Conservation (phyloP, 2,113 vertebrate genomes). For the human (Homo sapiens) region GRCh38 chr12:110231501-110232000, state of each 20-base stretch:
- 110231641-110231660: too few relatives aligned
- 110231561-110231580: constrained; percentile 17
- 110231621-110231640: background rate
- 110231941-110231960: background rate
- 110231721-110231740: too few relatives aligned
- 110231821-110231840: background rate
- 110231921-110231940: background rate
- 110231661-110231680: too few relatives aligned
- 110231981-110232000: background rate
- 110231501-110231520: background rate
- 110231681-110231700: too few relatives aligned
- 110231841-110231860: background rate
- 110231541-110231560: constrained; percentile 27
- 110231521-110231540: background rate
- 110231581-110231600: background rate
- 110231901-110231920: background rate
- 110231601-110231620: constrained; percentile 8
- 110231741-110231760: too few relatives aligned
- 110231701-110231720: too few relatives aligned
- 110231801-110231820: background rate
- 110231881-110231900: background rate
- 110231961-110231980: background rate
- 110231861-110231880: background rate
- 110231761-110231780: too few relatives aligned
- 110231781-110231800: too few relatives aligned